These are phyloP conservation scores for Ornithoptera priamus DNA, from an alignment of 2,888 invertebrate genomes.

Conservation along the genomic window DNA sequence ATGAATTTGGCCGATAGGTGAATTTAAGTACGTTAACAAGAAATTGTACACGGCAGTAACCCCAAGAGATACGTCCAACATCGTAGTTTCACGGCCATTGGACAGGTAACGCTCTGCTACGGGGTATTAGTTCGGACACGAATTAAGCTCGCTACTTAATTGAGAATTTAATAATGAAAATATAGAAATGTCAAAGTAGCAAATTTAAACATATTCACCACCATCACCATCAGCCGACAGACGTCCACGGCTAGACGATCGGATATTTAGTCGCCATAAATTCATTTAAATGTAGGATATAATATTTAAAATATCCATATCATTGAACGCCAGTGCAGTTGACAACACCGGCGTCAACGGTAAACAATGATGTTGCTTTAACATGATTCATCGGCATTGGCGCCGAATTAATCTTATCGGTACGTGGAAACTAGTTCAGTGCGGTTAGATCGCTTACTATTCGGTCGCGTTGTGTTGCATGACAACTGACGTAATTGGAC, in stretches of 20 bases:
- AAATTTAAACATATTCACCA: background rate
- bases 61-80: constrained; percentile 20
- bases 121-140: constrained; percentile 6
- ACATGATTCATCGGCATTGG: constrained; percentile 37
- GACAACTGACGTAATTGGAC: constrained; percentile 22
- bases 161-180: background rate
- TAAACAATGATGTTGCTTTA: constrained; percentile 23
- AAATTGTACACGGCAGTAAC: constrained; percentile 21
- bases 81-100: constrained; percentile 23
- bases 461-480: constrained; percentile 13
- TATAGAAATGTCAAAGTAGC: background rate
- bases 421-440: constrained; percentile 59
- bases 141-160: constrained; percentile 10
- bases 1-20: constrained; percentile 20
- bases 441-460: constrained; percentile 33
- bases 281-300: background rate
- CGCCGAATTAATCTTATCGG: constrained; percentile 65
- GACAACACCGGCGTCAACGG: constrained; percentile 21
- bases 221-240: too few species aligned
- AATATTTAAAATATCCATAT: background rate
- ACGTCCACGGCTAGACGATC: too few species aligned
- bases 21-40: constrained; percentile 27
- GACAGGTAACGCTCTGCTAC: constrained; percentile 19
- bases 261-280: too few species aligned
- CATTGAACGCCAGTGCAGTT: constrained; percentile 12